These are phyloP conservation scores for Archaeoteleia sp. DNA, from an alignment of 2,888 invertebrate species.

Conservation along the genomic window DNA sequence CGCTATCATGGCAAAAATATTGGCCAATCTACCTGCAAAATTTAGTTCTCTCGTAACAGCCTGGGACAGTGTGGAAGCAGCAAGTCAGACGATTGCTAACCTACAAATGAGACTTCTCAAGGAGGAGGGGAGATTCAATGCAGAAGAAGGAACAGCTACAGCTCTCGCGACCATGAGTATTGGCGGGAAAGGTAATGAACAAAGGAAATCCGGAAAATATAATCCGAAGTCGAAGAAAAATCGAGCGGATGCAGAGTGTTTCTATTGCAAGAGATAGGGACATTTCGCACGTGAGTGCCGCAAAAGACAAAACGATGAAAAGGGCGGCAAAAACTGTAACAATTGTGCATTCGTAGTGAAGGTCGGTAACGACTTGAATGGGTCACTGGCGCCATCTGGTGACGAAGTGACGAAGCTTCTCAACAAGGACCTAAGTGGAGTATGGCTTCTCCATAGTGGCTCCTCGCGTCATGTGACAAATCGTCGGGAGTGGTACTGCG, in stretches of 20 bases:
- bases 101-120: conserved; percentile 45
- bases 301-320: conserved; percentile 6
- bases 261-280: conserved; percentile 22
- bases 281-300: conserved; percentile 30
- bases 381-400: background rate
- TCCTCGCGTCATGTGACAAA: conserved; percentile 53
- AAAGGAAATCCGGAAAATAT: background rate
- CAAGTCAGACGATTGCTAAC: conserved; percentile 44
- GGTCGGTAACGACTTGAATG: background rate
- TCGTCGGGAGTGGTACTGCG: conserved; percentile 50
- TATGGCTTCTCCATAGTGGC: conserved; percentile 40
- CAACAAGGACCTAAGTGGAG: background rate
- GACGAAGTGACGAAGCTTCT: background rate
- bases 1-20: conserved; percentile 55
- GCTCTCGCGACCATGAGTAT: conserved; percentile 21
- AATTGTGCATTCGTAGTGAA: conserved; percentile 14
- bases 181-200: background rate
- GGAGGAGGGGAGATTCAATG: conserved; percentile 36
- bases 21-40: conserved; percentile 55
- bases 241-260: conserved; percentile 7
- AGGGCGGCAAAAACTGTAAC: background rate
- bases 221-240: conserved; percentile 3
- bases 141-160: conserved; percentile 5
- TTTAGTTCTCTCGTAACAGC: conserved; percentile 59
- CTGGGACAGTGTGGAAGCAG: conserved; percentile 58